Conservation (phyloP, 2,888 invertebrate species). For the Hermaeophaga mercurialis region DNA sequence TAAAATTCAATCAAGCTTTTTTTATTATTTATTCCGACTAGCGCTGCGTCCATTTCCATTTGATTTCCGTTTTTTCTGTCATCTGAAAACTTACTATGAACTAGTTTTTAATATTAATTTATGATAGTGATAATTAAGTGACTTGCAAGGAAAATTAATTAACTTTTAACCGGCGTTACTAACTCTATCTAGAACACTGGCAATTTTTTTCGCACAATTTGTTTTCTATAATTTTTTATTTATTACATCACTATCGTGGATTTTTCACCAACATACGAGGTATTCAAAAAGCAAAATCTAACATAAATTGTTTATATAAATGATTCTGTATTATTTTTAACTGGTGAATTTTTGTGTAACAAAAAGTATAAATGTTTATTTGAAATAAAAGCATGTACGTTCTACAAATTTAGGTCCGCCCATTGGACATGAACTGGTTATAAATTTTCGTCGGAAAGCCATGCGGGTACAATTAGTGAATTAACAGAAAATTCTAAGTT, state of each 20-base stretch:
- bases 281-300: no score
- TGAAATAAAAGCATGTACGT: no score
- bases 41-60: constrained; percentile 4
- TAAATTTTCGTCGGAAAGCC: not conserved
- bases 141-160: not conserved
- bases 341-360: no score
- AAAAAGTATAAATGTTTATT: no score
- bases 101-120: constrained; percentile 17
- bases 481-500: not conserved
- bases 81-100: constrained; percentile 19
- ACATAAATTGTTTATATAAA: no score
- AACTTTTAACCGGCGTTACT: not conserved
- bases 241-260: no score
- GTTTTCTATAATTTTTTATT: not conserved
- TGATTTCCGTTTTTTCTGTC: constrained; percentile 14
- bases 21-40: constrained; percentile 13
- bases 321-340: no score
- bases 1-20: constrained; percentile 31
- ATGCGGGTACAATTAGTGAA: constrained; percentile 11
- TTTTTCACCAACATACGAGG: no score
- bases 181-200: not conserved
- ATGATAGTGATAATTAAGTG: not conserved
- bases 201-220: not conserved
- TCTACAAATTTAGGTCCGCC: no score
- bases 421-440: not conserved